Conservation (phyloP, 2,888 invertebrate species). For the Andrena haemorrhoa region DNA sequence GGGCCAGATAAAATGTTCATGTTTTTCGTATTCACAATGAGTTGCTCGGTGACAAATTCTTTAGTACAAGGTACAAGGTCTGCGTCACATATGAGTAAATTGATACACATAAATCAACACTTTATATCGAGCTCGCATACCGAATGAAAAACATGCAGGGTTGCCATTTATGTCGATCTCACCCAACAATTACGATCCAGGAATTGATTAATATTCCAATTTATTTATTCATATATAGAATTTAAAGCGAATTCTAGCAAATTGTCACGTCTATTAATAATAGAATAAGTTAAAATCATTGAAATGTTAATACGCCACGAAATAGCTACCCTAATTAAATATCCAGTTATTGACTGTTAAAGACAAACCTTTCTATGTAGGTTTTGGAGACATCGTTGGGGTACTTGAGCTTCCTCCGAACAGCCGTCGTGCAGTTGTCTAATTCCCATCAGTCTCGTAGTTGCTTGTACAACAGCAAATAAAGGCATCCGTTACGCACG, state of each 20-base stretch:
- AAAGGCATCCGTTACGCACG: neutral
- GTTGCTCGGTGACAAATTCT: constrained; percentile 39
- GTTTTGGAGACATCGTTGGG: constrained; percentile 70
- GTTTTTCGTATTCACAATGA: no score
- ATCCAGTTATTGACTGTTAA: neutral
- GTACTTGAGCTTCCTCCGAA: constrained; percentile 69
- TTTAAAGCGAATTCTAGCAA: no score
- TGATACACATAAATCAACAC: no score
- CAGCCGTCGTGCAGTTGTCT: constrained; percentile 47
- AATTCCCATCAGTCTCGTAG: neutral
- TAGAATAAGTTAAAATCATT: no score
- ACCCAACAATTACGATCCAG: no score
- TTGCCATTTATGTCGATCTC: no score
- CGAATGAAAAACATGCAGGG: no score
- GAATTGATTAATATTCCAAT: no score
- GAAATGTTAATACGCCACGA: neutral
- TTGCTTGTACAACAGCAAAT: constrained; percentile 20
- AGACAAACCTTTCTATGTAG: constrained; percentile 42
- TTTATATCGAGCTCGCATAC: no score
- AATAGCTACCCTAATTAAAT: neutral
- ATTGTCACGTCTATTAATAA: no score
- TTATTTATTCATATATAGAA: no score
- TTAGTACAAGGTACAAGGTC: constrained; percentile 54
- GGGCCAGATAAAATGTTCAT: no score
- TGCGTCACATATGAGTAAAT: constrained; percentile 36